These are phyloP conservation scores for Drosophila anomelani DNA, from an alignment of 2,888 invertebrate species.

Conservation along the genomic window DNA sequence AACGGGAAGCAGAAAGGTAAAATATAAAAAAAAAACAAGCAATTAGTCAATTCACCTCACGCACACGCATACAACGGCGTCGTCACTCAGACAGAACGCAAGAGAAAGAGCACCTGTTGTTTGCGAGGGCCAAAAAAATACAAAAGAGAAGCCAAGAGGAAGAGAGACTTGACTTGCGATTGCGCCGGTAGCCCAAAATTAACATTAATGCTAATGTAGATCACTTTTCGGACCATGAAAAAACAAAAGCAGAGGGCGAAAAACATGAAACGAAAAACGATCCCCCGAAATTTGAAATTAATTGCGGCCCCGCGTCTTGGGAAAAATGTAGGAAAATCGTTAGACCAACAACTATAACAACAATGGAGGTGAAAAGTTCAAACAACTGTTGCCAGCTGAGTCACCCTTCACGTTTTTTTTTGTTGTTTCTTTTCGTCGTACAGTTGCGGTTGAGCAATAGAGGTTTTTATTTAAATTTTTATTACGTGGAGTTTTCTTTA, in stretches of 20 bases:
- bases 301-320: slow-evolving; percentile 39
- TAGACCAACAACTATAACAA: slow-evolving; percentile 20
- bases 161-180: slow-evolving; percentile 46
- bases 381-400: slow-evolving; percentile 49
- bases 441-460: slow-evolving; percentile 28
- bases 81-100: slow-evolving; percentile 62
- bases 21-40: slow-evolving; percentile 22
- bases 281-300: slow-evolving; percentile 47
- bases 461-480: neutral
- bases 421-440: slow-evolving; percentile 3
- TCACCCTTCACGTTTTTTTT: slow-evolving; percentile 11
- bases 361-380: slow-evolving; percentile 59
- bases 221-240: slow-evolving; percentile 45
- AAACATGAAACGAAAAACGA: slow-evolving; percentile 15
- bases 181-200: slow-evolving; percentile 59
- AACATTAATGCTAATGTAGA: slow-evolving; percentile 65
- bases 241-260: neutral
- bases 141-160: slow-evolving; percentile 20
- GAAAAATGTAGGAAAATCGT: slow-evolving; percentile 33
- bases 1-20: slow-evolving; percentile 6
- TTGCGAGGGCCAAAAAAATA: slow-evolving; percentile 21
- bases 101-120: slow-evolving; percentile 50
- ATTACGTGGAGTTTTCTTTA: neutral
- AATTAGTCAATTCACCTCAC: slow-evolving; percentile 64
- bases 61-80: slow-evolving; percentile 51